These are phyloP conservation scores for Drosophila flavopinicola DNA, from an alignment of 2,888 invertebrate genomes.

Conservation along the genomic window DNA sequence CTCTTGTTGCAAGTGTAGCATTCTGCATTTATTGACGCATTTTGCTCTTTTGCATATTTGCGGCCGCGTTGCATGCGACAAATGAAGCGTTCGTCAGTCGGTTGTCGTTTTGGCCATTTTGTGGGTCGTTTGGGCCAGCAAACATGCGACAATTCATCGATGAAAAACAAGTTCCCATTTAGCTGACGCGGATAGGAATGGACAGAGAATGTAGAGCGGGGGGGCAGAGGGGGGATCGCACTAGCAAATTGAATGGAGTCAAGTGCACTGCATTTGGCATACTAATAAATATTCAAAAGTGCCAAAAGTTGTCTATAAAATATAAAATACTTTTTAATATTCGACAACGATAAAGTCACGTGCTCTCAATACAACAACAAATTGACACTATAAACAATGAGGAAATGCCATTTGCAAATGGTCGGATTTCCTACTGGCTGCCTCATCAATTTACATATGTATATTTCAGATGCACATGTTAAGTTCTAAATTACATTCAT, in stretches of 20 bases:
- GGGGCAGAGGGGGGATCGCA: not conserved
- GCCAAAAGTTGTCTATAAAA: conserved; percentile 37
- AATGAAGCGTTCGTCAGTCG: conserved; percentile 51
- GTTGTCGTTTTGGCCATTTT: conserved; percentile 41
- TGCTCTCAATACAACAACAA: conserved; percentile 38
- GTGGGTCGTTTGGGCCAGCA: conserved; percentile 48
- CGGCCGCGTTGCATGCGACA: conserved; percentile 59
- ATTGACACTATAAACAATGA: conserved; percentile 42
- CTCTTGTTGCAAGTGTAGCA: conserved; percentile 54
- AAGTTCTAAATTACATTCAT: not conserved
- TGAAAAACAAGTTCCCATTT: conserved; percentile 50
- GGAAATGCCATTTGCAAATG: conserved; percentile 33
- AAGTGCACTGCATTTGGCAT: conserved; percentile 71
- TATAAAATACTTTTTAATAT: conserved; percentile 42
- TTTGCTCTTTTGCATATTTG: conserved; percentile 73
- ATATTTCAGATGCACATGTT: conserved; percentile 4
- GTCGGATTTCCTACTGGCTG: conserved; percentile 32
- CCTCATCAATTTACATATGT: conserved; percentile 33
- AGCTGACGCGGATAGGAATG: conserved; percentile 2
- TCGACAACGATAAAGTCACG: conserved; percentile 20
- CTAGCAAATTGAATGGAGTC: conserved; percentile 61
- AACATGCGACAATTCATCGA: conserved; percentile 68
- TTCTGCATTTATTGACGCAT: conserved; percentile 76
- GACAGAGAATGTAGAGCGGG: too few species aligned
- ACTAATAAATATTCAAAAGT: conserved; percentile 59